phyloP scores from a whole-genome alignment of 2,888 invertebrate genomes.

The Ochropleura plecta region DNA sequence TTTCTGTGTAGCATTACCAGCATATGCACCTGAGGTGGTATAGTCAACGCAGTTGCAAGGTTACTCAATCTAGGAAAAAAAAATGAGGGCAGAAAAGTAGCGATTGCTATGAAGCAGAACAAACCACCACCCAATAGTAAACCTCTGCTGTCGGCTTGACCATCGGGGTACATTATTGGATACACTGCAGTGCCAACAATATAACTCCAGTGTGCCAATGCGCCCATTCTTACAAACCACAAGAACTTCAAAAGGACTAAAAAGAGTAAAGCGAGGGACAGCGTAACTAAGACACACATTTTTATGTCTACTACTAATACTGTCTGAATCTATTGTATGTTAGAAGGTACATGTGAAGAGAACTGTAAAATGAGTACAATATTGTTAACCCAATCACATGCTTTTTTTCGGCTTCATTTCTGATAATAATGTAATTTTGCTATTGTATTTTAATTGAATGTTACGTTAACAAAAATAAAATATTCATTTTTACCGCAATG shows the following conservation, averaged over 20 bases:
- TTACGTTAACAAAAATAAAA: not conserved
- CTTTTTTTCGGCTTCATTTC: not conserved
- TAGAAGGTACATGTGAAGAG: not conserved
- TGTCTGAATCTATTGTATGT: not conserved
- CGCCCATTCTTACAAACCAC: constrained; percentile 74
- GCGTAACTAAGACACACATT: constrained; percentile 70
- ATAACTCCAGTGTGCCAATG: constrained; percentile 81
- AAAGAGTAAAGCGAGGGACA: constrained; percentile 62
- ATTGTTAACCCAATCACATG: not conserved
- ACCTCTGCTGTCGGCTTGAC: constrained; percentile 43
- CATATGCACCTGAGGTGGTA: constrained; percentile 81
- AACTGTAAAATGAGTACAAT: not conserved
- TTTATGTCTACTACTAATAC: not conserved
- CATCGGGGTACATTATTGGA: constrained; percentile 60
- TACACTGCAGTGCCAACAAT: constrained; percentile 74
- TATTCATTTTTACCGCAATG: constrained; percentile 13
- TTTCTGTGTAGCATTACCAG: constrained; percentile 72
- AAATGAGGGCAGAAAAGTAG: constrained; percentile 72
- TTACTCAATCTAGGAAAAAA: constrained; percentile 74
- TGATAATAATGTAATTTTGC: not conserved
- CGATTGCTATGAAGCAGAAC: constrained; percentile 72
- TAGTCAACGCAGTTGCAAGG: constrained; percentile 73
- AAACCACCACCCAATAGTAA: constrained; percentile 68
- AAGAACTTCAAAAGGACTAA: constrained; percentile 69
- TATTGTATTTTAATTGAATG: not conserved